Conservation (phyloP, 2,797 vertebrate genomes). For the Ficedula albicollis region DNA sequence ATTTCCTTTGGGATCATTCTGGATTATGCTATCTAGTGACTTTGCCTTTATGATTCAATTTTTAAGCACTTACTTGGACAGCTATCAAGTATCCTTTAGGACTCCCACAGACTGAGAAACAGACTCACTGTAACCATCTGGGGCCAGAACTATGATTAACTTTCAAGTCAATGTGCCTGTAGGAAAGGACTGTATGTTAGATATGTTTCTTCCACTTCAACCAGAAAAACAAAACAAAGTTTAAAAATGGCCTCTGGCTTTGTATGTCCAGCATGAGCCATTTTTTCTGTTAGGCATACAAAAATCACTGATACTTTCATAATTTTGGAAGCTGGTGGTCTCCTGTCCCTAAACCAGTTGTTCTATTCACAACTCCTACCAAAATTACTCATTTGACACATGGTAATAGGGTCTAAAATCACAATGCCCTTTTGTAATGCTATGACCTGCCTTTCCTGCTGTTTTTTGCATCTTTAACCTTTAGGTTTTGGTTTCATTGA, state of each 20-base stretch:
- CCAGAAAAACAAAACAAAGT: not conserved
- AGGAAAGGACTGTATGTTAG: not conserved
- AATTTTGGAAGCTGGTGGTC: not conserved
- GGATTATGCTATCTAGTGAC: not conserved
- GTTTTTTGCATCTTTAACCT: not conserved
- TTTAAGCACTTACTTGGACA: slow-evolving; percentile 26
- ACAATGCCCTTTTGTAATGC: not conserved
- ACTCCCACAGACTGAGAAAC: slow-evolving; percentile 30
- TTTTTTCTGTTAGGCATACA: not conserved
- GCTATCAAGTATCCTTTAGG: slow-evolving; percentile 32
- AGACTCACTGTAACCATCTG: slow-evolving; percentile 37
- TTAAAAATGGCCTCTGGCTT: not conserved
- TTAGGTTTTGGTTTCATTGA: not conserved
- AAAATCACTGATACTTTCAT: not conserved
- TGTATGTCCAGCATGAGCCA: not conserved
- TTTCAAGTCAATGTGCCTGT: not conserved
- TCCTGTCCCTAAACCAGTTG: not conserved
- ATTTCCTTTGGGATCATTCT: not conserved
- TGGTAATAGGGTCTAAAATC: not conserved
- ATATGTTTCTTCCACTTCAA: not conserved
- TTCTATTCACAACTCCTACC: not conserved
- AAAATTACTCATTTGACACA: not conserved
- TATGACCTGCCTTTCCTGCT: not conserved
- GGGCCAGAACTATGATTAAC: slow-evolving; percentile 35
- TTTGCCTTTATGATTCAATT: not conserved